Percentiles rank a stretch among this genome's conserved stretches.
These are phyloP conservation scores for Erythrocercus mccallii DNA, from an alignment of 2,113 vertebrate species.

Conservation along the genomic window DNA sequence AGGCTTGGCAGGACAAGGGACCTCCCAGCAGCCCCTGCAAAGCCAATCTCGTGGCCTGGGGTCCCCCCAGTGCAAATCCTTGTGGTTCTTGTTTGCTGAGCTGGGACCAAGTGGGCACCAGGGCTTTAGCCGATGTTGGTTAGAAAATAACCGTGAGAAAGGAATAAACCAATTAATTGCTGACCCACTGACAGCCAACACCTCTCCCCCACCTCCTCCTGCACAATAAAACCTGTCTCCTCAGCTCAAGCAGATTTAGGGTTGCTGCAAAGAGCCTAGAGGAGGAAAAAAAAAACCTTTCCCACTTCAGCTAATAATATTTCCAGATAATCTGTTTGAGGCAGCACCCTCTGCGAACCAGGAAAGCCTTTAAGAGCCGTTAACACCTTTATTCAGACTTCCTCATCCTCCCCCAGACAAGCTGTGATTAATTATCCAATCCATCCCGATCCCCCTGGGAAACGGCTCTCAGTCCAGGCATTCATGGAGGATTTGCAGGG, in stretches of 20 bases:
- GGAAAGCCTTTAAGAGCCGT: constrained; percentile 63
- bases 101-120: neutral
- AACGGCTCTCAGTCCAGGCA: neutral
- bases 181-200: constrained; percentile 23
- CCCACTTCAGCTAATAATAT: constrained; percentile 49
- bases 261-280: neutral
- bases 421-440: constrained; percentile 65
- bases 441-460: constrained; percentile 60
- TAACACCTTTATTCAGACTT: constrained; percentile 69
- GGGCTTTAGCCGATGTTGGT: neutral
- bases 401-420: constrained; percentile 56
- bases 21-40: neutral
- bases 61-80: neutral
- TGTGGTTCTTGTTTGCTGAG: neutral
- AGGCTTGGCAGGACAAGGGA: neutral
- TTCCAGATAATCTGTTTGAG: constrained; percentile 65
- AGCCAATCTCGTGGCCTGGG: neutral
- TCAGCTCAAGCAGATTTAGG: constrained; percentile 35
- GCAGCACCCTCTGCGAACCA: constrained; percentile 22
- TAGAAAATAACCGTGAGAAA: constrained; percentile 66
- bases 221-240: constrained; percentile 43
- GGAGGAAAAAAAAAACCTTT: constrained; percentile 26
- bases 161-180: constrained; percentile 64
- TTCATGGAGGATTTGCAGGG: neutral
- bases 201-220: neutral